Conservation (phyloP, 1,140 invertebrate species). For the Dryas iulia region DNA sequence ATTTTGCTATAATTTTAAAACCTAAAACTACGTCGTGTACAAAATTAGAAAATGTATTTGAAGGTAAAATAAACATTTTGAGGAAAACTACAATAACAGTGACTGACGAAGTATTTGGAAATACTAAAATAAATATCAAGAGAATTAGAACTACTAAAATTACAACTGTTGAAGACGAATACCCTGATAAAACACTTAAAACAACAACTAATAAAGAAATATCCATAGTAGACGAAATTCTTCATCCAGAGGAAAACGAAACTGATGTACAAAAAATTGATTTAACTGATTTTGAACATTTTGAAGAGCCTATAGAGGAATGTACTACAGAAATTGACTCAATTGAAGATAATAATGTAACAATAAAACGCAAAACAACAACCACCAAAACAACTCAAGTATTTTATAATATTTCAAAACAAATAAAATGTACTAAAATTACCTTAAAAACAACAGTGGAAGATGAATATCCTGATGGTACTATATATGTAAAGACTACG, state of each 20-base stretch:
- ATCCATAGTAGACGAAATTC: conserved; percentile 5
- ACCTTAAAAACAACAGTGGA: conserved; percentile 23
- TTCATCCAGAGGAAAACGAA: neutral
- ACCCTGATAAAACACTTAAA: conserved; percentile 22
- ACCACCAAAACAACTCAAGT: conserved; percentile 21
- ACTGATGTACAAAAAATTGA: neutral
- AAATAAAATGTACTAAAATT: conserved; percentile 27
- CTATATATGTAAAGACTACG: conserved; percentile 16
- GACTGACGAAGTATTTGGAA: conserved; percentile 16
- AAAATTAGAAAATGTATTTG: conserved; percentile 17
- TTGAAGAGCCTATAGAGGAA: conserved; percentile 23
- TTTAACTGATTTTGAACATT: conserved; percentile 14
- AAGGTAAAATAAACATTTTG: conserved; percentile 5
- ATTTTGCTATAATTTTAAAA: neutral
- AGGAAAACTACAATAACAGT: conserved; percentile 28
- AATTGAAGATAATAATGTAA: conserved; percentile 26
- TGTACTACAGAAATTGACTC: conserved; percentile 15
- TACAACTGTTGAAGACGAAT: conserved; percentile 22
- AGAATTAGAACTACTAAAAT: conserved; percentile 26
- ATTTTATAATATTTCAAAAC: conserved; percentile 7
- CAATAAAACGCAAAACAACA: conserved; percentile 29
- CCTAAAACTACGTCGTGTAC: conserved; percentile 10
- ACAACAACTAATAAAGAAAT: conserved; percentile 20
- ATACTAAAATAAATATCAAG: conserved; percentile 15
- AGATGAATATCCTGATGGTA: conserved; percentile 33